phyloP scores from a whole-genome alignment of 2,113 vertebrate species.

The Antechinus flavipes region DNA sequence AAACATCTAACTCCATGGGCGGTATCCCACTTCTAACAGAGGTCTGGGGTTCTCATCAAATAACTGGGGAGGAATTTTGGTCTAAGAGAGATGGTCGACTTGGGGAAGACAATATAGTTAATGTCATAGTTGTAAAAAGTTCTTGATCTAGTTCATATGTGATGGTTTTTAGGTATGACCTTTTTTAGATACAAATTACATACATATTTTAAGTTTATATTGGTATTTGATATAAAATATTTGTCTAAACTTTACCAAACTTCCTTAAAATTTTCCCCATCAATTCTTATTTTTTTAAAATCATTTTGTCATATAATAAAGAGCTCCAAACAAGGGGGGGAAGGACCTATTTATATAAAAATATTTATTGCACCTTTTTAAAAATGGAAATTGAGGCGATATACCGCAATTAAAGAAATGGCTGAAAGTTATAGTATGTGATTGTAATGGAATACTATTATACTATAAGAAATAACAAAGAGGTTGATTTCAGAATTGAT shows the following conservation, averaged over 20 bases:
- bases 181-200: neutral
- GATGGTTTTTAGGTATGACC: neutral
- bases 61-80: no score
- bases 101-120: no score
- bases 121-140: no score
- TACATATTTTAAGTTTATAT: neutral
- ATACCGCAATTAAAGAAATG: neutral
- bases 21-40: neutral
- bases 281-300: neutral
- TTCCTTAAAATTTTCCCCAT: neutral
- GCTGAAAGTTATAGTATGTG: neutral
- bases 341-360: neutral
- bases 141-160: neutral
- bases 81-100: no score
- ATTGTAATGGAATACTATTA: neutral
- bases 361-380: neutral
- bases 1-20: neutral
- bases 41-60: no score
- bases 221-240: neutral
- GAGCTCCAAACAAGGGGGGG: no score
- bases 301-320: neutral
- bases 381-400: neutral
- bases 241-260: neutral
- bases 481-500: neutral
- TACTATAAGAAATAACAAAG: neutral